A percentile compares a stretch with the other conserved stretches of the same genome.
Evolutionary conservation across 2,888 invertebrate species (phyloP).

Genomic region (Pecten maximus): DNA sequence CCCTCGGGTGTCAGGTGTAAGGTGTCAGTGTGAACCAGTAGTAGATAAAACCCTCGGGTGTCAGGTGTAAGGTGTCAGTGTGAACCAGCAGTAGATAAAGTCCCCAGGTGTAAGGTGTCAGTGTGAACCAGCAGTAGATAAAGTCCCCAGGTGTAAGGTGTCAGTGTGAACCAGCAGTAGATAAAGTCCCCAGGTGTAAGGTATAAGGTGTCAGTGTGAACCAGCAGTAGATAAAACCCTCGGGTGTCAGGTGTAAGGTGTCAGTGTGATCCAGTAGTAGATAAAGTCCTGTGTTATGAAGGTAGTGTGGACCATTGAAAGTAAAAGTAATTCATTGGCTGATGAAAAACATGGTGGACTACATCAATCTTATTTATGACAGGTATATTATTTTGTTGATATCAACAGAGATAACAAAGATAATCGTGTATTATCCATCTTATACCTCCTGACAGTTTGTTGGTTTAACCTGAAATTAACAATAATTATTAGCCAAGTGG

Average conservation of each 20-base stretch:
- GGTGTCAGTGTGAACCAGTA: no score
- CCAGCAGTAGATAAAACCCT: neutral
- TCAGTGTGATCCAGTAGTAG: neutral
- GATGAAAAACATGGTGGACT: neutral
- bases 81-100: neutral
- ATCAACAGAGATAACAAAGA: conserved; percentile 17
- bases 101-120: neutral
- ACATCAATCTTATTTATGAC: neutral
- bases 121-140: neutral
- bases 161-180: neutral
- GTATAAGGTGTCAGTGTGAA: neutral
- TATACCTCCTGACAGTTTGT: neutral
- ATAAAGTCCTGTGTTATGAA: neutral
- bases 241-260: neutral
- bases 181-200: neutral
- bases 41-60: no score
- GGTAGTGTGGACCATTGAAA: neutral
- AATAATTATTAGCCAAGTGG: neutral
- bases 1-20: no score
- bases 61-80: neutral
- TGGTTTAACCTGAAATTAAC: conserved; percentile 10
- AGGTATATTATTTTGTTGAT: conserved; percentile 26
- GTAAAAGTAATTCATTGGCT: neutral
- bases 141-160: no score
- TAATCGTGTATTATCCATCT: conserved; percentile 25